Conservation (phyloP, 2,888 invertebrate species). For the Ophion slaviceki region DNA sequence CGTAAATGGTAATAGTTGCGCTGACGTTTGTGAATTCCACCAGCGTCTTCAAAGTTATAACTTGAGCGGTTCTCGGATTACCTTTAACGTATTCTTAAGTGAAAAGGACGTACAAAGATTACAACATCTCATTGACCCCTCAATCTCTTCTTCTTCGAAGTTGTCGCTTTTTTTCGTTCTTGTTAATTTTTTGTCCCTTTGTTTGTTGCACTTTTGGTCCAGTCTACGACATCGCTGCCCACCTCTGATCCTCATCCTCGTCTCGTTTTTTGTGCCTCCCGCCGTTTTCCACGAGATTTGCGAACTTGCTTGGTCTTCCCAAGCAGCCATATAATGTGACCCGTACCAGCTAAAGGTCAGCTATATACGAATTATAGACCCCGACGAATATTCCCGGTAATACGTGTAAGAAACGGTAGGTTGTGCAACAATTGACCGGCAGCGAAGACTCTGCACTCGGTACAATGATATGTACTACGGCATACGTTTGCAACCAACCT, state of each 20-base stretch:
- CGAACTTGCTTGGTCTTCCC: constrained; percentile 61
- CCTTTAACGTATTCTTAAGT: constrained; percentile 27
- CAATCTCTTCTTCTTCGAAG: constrained; percentile 28
- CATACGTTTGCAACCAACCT: constrained; percentile 25
- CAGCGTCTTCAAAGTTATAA: constrained; percentile 61
- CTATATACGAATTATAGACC: constrained; percentile 57
- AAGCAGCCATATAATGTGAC: constrained; percentile 57
- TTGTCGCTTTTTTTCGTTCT: constrained; percentile 29
- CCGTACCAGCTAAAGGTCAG: constrained; percentile 60
- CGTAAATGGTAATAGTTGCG: constrained; percentile 67
- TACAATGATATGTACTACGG: constrained; percentile 1
- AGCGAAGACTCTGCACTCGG: constrained; percentile 24
- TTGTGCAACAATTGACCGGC: constrained; percentile 31
- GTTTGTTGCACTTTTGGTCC: constrained; percentile 40
- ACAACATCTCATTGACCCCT: constrained; percentile 23
- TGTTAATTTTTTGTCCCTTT: constrained; percentile 51
- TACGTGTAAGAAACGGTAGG: constrained; percentile 29
- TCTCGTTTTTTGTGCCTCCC: constrained; percentile 28
- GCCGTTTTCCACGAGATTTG: constrained; percentile 65
- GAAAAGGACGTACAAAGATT: neutral
- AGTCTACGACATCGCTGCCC: constrained; percentile 27
- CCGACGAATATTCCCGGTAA: constrained; percentile 34
- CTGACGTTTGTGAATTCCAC: constrained; percentile 61
- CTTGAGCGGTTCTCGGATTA: constrained; percentile 68
- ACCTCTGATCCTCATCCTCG: constrained; percentile 32